A percentile compares a stretch with the other conserved stretches of the same genome.
These are phyloP conservation scores for Chaetophractus vellerosus DNA, from an alignment of 2,797 vertebrate genomes.

Conservation along the genomic window DNA sequence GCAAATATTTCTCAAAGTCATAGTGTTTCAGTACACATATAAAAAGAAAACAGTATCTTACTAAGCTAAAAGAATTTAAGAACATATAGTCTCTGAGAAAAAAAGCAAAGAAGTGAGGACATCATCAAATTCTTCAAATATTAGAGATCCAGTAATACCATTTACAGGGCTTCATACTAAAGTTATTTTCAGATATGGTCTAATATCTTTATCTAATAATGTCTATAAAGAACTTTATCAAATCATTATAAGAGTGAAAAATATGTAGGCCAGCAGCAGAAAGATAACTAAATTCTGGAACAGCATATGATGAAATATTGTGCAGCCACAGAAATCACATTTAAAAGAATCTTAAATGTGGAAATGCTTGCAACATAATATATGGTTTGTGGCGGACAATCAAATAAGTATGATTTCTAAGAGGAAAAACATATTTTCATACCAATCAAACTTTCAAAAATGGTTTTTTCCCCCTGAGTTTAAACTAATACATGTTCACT, in stretches of 20 bases:
- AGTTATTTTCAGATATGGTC: conserved; percentile 33
- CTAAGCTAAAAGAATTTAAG: conserved; percentile 67
- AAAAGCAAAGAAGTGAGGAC: conserved; percentile 23
- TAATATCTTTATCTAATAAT: conserved; percentile 36
- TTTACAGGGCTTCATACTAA: conserved; percentile 44
- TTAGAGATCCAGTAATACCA: conserved; percentile 18
- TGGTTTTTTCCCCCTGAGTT: neutral
- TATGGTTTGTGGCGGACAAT: neutral
- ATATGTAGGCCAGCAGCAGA: neutral
- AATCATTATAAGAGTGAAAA: conserved; percentile 27
- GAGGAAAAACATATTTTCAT: neutral
- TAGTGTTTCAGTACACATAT: conserved; percentile 52
- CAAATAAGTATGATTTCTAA: conserved; percentile 33
- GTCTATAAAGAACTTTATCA: conserved; percentile 17
- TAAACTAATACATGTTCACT: conserved; percentile 26
- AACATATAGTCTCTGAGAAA: conserved; percentile 47
- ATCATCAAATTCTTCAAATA: conserved; percentile 43
- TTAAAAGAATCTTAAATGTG: conserved; percentile 30
- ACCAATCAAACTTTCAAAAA: neutral
- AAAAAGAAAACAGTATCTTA: neutral
- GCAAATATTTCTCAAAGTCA: conserved; percentile 55
- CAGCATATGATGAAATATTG: neutral
- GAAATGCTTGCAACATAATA: conserved; percentile 55
- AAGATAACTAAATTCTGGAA: conserved; percentile 26
- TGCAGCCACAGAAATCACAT: neutral